phyloP scores from a whole-genome alignment of 2,797 vertebrate genomes.

The Trachurus trachurus region DNA sequence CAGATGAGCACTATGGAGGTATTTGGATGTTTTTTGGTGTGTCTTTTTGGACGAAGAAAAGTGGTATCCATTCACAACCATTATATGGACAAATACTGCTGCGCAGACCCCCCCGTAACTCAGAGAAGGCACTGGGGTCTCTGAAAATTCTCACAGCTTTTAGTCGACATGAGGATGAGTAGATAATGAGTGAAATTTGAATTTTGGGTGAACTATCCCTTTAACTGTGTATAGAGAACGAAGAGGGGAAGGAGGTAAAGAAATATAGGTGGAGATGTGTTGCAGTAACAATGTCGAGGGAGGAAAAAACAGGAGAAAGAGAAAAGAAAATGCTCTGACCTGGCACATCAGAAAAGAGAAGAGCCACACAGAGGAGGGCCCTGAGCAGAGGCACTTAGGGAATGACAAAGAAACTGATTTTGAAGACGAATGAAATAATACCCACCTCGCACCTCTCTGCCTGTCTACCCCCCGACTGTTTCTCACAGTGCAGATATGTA shows the following conservation, averaged over 20 bases:
- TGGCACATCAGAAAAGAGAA: conserved; percentile 11
- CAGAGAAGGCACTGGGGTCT: too few species aligned
- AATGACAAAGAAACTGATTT: conserved; percentile 53
- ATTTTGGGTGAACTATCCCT: too few species aligned
- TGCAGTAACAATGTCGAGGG: background rate
- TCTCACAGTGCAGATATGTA: conserved; percentile 50
- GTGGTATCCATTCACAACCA: too few species aligned
- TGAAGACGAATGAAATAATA: conserved; percentile 46
- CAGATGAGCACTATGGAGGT: too few species aligned
- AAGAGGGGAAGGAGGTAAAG: background rate
- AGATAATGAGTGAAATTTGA: too few species aligned
- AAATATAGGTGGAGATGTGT: background rate
- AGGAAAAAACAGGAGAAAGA: background rate
- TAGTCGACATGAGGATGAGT: too few species aligned
- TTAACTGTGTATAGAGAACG: conserved; percentile 4
- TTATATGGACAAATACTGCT: too few species aligned
- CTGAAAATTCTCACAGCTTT: too few species aligned
- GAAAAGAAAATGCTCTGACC: conserved; percentile 12
- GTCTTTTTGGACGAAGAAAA: too few species aligned
- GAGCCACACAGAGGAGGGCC: conserved; percentile 24
- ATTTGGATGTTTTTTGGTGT: too few species aligned
- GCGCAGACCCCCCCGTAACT: too few species aligned
- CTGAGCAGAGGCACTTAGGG: conserved; percentile 28
- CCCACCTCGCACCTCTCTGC: conserved; percentile 16
- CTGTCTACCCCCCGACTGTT: conserved; percentile 8